Percentiles rank a stretch among this genome's conserved stretches.
Evolutionary conservation across 2,888 invertebrate species (phyloP).

Genomic region (Tiliacea citrago): DNA sequence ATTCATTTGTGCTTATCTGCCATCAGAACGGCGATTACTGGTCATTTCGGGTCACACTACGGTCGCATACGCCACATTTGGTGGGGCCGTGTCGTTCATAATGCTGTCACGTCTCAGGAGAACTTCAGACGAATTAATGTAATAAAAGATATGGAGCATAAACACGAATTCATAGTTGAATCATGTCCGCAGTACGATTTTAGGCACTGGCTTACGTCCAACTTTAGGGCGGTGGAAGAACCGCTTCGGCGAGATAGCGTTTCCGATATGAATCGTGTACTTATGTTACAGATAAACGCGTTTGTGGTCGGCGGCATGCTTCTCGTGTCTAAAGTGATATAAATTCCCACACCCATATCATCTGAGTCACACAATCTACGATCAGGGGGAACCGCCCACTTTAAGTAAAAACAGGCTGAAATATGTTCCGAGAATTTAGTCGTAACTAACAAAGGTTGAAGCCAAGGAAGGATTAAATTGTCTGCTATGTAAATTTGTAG

Average conservation of each 20-base stretch:
- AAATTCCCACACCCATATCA: constrained; percentile 85
- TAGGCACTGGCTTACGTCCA: constrained; percentile 85
- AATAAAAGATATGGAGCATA: constrained; percentile 79
- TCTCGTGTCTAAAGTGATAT: constrained; percentile 75
- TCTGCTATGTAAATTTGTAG: constrained; percentile 75
- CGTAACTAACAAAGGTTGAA: constrained; percentile 71
- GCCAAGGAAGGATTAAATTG: constrained; percentile 74
- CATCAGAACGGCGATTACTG: constrained; percentile 85
- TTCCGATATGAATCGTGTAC: constrained; percentile 79
- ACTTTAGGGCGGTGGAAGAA: constrained; percentile 77
- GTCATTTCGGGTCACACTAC: constrained; percentile 78
- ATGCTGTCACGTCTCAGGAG: constrained; percentile 76
- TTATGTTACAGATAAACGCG: constrained; percentile 79
- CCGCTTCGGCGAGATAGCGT: constrained; percentile 75
- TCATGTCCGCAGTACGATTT: constrained; percentile 82
- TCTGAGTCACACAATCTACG: constrained; percentile 85
- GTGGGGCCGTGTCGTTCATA: constrained; percentile 72
- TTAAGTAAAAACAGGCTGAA: constrained; percentile 80
- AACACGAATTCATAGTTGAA: constrained; percentile 78
- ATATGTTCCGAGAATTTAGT: constrained; percentile 78
- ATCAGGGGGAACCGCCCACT: constrained; percentile 83
- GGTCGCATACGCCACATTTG: constrained; percentile 81
- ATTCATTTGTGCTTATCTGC: constrained; percentile 89
- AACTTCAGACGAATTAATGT: constrained; percentile 73
- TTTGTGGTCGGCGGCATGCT: constrained; percentile 73